Percentiles rank a stretch among this genome's conserved stretches.
phyloP scores from a whole-genome alignment of 2,113 vertebrate species.

The Camarhynchus parvulus region DNA sequence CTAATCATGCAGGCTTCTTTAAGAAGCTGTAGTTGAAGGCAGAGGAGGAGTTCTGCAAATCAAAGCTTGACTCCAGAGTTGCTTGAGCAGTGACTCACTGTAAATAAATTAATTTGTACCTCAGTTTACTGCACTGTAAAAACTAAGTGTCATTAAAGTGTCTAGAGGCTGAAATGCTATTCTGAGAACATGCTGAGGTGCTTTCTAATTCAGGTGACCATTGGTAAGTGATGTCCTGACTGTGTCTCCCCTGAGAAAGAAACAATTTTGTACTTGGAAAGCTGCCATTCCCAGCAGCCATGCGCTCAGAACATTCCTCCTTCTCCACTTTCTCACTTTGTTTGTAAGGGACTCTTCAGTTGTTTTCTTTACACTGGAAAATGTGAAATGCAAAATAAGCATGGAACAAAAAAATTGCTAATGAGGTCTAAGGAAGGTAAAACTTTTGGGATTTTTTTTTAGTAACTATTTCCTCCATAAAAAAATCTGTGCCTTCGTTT shows the following conservation, averaged over 20 bases:
- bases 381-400: constrained; percentile 37
- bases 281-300: not conserved
- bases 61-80: not conserved
- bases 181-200: not conserved
- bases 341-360: not conserved
- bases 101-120: constrained; percentile 20
- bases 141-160: not conserved
- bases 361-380: constrained; percentile 31
- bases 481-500: not conserved
- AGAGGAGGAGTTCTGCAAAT: not conserved
- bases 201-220: not conserved
- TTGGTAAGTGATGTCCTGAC: not conserved
- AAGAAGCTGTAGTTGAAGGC: not conserved
- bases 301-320: not conserved
- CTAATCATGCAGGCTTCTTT: not conserved
- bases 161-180: not conserved
- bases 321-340: not conserved
- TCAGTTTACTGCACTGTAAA: constrained; percentile 39
- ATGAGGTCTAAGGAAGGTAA: not conserved
- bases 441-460: not conserved
- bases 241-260: constrained; percentile 14
- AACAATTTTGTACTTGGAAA: not conserved
- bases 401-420: not conserved
- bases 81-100: not conserved
- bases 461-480: constrained; percentile 17